Conservation (phyloP, 2,888 invertebrate species). For the Trissolcus japonicus region DNA sequence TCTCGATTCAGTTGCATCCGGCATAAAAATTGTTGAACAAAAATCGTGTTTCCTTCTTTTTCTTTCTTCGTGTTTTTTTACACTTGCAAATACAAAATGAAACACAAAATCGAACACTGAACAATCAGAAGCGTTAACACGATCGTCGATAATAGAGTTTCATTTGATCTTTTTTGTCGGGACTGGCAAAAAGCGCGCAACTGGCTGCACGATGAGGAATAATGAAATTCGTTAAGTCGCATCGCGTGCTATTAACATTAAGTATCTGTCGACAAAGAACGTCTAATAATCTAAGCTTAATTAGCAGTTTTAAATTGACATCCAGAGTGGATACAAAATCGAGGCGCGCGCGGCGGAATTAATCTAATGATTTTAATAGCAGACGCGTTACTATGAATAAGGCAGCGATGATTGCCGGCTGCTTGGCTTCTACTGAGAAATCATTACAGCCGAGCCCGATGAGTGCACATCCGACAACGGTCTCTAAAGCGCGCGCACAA, state of each 20-base stretch:
- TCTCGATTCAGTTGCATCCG: no score
- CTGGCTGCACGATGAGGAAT: background rate
- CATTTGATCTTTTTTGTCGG: no score
- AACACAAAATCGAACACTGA: no score
- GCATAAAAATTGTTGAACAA: no score
- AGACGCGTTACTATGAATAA: constrained; percentile 54
- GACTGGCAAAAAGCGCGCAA: no score
- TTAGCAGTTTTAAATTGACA: constrained; percentile 39
- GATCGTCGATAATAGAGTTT: no score
- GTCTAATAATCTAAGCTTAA: constrained; percentile 48
- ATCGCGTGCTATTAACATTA: constrained; percentile 7
- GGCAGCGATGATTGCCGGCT: constrained; percentile 45
- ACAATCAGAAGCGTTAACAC: no score
- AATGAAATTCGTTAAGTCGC: constrained; percentile 16
- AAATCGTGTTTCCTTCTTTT: no score
- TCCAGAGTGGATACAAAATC: constrained; percentile 24
- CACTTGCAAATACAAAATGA: no score
- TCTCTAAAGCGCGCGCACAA: constrained; percentile 37
- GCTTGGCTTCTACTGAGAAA: constrained; percentile 45
- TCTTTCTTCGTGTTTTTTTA: no score
- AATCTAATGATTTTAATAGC: constrained; percentile 57
- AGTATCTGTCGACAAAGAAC: constrained; percentile 27
- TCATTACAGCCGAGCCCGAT: constrained; percentile 52
- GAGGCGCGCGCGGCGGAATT: constrained; percentile 39
- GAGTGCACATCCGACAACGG: constrained; percentile 43